These are phyloP conservation scores for Ophioderma brevispina DNA, from an alignment of 35 echinoderm and acorn worm species.

Conservation along the genomic window DNA sequence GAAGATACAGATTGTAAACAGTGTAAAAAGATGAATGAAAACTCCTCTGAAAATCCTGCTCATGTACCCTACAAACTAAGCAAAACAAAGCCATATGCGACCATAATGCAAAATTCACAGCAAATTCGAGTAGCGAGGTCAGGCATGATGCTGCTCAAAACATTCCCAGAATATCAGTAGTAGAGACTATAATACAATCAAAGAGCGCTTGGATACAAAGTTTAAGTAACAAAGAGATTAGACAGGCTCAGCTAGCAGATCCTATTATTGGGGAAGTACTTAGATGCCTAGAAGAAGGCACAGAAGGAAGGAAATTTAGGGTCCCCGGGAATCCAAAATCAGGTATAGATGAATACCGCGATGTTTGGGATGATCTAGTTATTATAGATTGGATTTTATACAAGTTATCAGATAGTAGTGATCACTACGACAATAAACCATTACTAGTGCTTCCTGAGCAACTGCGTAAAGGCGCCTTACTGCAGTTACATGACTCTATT, in stretches of 20 bases:
- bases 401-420: neutral
- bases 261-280: neutral
- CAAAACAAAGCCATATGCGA: neutral
- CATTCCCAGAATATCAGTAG: neutral
- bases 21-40: neutral
- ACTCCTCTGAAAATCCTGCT: neutral
- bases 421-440: neutral
- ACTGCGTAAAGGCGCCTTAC: neutral
- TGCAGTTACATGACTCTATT: neutral
- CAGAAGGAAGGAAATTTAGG: neutral
- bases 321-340: neutral
- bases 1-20: no score
- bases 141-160: neutral
- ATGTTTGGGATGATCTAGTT: constrained; percentile 8
- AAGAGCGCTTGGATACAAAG: neutral
- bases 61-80: no score
- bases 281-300: neutral
- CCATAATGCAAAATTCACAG: neutral
- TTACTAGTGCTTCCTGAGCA: constrained; percentile 22
- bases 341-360: no score
- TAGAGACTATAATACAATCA: neutral
- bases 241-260: neutral
- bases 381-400: neutral
- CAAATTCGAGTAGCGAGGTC: neutral
- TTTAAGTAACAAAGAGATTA: neutral